These are phyloP conservation scores for Pygoscelis adeliae DNA, from an alignment of 2,113 vertebrate genomes.

Conservation along the genomic window DNA sequence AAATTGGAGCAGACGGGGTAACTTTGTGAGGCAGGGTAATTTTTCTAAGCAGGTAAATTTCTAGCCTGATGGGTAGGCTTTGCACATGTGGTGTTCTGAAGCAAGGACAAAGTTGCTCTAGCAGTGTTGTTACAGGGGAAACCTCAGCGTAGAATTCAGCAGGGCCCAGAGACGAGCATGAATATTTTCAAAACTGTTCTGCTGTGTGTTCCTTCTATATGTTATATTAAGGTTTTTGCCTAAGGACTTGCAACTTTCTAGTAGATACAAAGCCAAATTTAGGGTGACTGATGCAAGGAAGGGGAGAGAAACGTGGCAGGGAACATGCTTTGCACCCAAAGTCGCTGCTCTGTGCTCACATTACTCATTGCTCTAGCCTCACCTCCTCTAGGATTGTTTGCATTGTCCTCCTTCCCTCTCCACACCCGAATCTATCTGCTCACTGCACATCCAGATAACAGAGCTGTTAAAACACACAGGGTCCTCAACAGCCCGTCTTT, in stretches of 20 bases:
- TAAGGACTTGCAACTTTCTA: background rate
- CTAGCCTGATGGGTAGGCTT: background rate
- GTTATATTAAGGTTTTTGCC: background rate
- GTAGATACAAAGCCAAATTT: background rate
- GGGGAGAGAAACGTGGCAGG: fast-evolving
- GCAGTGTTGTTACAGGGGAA: fast-evolving
- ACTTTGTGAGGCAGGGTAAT: background rate
- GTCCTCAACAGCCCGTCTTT: too few relatives aligned
- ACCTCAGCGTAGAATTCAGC: background rate
- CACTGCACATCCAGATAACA: fast-evolving
- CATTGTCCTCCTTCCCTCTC: background rate
- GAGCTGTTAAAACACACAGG: background rate
- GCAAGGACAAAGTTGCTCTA: background rate
- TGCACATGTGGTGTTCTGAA: background rate
- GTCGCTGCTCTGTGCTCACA: fast-evolving
- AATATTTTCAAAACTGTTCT: too few relatives aligned
- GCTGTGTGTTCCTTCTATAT: fast-evolving
- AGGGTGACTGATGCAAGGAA: background rate
- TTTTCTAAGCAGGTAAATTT: background rate
- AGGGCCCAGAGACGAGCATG: background rate
- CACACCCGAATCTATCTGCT: background rate
- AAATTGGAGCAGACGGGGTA: background rate
- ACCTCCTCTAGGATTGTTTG: background rate
- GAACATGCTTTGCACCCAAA: fast-evolving
- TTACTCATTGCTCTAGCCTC: too few relatives aligned